Evolutionary conservation across 2,113 vertebrate genomes (phyloP).

Genomic region (Pycnonotus jocosus): DNA sequence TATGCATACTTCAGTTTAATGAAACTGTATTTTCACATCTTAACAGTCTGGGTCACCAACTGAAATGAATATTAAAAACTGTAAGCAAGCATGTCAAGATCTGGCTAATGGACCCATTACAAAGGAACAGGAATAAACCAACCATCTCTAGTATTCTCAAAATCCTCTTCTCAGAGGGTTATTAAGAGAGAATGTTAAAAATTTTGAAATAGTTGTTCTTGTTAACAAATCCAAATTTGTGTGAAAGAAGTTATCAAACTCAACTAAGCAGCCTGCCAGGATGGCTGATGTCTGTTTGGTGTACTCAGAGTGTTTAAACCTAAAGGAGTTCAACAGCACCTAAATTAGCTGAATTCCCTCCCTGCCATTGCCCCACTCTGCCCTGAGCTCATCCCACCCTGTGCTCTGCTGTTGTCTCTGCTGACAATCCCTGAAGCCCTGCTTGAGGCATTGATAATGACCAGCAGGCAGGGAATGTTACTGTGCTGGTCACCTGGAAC

Average conservation of each 20-base stretch:
- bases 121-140: background rate
- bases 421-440: background rate
- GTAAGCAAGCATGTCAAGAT: background rate
- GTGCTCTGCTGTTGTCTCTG: background rate
- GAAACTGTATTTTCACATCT: constrained; percentile 18
- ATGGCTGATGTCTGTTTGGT: background rate
- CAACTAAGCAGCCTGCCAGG: background rate
- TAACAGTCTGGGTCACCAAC: background rate
- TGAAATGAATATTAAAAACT: constrained; percentile 5
- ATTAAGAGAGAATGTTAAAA: background rate
- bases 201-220: background rate
- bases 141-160: background rate
- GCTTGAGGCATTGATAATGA: background rate
- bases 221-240: background rate
- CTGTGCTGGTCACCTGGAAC: background rate
- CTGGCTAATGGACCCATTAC: background rate
- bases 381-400: background rate
- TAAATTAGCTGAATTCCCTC: background rate
- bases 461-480: background rate
- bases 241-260: background rate
- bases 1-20: background rate
- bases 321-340: background rate
- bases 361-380: background rate
- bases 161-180: background rate
- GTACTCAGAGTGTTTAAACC: background rate